These are phyloP conservation scores for Semaprochilodus insignis DNA, from an alignment of 2,797 vertebrate genomes.

Conservation along the genomic window DNA sequence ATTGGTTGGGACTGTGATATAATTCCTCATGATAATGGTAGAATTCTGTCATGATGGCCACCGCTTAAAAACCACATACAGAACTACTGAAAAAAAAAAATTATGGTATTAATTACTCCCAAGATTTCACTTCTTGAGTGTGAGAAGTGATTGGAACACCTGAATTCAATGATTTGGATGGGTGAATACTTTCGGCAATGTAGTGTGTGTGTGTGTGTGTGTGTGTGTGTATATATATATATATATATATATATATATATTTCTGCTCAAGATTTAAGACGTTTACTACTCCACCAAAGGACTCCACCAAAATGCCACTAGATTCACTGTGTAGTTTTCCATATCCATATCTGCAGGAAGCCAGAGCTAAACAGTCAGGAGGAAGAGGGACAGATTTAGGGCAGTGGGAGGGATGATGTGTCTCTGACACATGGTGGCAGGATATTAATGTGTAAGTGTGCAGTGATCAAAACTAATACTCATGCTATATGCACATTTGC, in stretches of 20 bases:
- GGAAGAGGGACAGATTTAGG: not conserved
- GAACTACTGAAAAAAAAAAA: too few species aligned
- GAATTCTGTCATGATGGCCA: too few species aligned
- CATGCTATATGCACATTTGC: not conserved
- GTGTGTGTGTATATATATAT: too few species aligned
- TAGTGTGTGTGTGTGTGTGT: too few species aligned
- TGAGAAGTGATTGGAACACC: too few species aligned
- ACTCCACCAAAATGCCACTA: not conserved
- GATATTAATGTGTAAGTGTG: slow-evolving; percentile 37
- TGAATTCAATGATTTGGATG: too few species aligned
- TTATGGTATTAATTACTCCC: too few species aligned
- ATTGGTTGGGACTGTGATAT: not conserved
- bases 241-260: too few species aligned
- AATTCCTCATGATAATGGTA: too few species aligned
- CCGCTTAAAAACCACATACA: too few species aligned
- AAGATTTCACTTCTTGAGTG: too few species aligned
- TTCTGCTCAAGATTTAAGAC: not conserved
- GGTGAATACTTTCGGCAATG: too few species aligned
- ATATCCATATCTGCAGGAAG: not conserved
- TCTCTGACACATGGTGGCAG: slow-evolving; percentile 36
- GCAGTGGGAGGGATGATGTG: slow-evolving; percentile 27
- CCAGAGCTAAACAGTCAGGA: not conserved
- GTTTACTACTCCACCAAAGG: not conserved
- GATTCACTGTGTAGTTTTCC: not conserved
- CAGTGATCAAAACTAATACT: slow-evolving; percentile 26